Conservation (phyloP, 1,140 invertebrate genomes). For the Euwallacea similis region DNA sequence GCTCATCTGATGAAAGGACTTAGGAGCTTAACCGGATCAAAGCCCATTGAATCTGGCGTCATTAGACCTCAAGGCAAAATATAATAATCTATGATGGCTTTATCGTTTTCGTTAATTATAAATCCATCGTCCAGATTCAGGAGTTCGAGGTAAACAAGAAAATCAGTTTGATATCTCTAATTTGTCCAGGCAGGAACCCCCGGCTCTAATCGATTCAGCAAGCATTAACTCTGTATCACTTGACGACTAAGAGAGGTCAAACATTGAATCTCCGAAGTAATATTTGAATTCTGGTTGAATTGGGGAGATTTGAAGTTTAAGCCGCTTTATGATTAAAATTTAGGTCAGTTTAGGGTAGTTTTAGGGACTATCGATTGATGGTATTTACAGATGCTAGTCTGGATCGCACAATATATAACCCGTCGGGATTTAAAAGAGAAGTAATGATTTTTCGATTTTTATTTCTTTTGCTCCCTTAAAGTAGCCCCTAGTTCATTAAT, state of each 20-base stretch:
- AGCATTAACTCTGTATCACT: constrained; percentile 16
- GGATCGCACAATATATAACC: too few relatives aligned
- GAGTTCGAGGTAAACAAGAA: constrained; percentile 19
- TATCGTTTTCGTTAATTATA: constrained; percentile 14
- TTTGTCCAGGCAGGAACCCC: constrained; percentile 17
- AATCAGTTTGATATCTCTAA: constrained; percentile 22
- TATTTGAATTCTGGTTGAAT: background rate
- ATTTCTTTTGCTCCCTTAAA: constrained; percentile 12
- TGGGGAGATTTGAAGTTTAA: background rate
- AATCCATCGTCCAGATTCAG: constrained; percentile 8
- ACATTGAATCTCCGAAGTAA: constrained; percentile 9
- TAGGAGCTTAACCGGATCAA: too few relatives aligned
- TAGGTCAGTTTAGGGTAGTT: background rate
- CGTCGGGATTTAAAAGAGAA: background rate
- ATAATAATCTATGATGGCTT: constrained; percentile 2
- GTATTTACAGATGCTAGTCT: too few relatives aligned
- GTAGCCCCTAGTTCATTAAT: constrained; percentile 16
- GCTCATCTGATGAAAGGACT: too few relatives aligned
- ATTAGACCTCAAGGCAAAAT: too few relatives aligned
- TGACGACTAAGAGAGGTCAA: constrained; percentile 15
- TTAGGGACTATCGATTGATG: too few relatives aligned
- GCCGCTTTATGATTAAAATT: background rate
- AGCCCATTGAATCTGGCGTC: too few relatives aligned
- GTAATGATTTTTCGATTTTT: constrained; percentile 23
- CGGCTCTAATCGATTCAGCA: constrained; percentile 16